Conservation (phyloP, 2,797 vertebrate genomes). For the Spinus olivaceus region DNA sequence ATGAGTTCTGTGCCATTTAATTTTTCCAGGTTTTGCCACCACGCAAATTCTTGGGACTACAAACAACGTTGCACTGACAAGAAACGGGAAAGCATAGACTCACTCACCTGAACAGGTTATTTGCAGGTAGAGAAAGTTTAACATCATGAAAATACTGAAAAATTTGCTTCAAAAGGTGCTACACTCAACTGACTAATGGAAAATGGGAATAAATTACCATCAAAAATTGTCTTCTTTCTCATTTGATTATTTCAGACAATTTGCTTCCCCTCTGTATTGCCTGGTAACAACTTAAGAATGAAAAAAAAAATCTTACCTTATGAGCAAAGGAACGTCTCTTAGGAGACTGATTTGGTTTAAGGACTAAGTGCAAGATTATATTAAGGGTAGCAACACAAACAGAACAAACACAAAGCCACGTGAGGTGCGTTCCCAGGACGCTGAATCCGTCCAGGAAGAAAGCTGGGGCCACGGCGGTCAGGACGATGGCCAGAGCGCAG, state of each 20-base stretch:
- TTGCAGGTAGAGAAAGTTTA: not conserved
- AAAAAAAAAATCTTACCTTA: slow-evolving; percentile 78
- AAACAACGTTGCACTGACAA: not conserved
- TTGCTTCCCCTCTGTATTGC: not conserved
- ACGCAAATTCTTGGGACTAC: not conserved
- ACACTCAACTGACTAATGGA: not conserved
- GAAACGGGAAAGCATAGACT: not conserved
- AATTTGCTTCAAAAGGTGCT: not conserved
- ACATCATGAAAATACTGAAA: not conserved
- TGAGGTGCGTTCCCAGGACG: slow-evolving; percentile 84
- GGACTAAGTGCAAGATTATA: slow-evolving; percentile 80
- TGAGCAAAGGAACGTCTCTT: slow-evolving; percentile 85
- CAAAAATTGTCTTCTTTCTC: not conserved
- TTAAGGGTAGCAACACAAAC: slow-evolving; percentile 77
- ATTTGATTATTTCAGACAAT: not conserved
- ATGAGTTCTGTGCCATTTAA: not conserved
- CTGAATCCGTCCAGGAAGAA: slow-evolving; percentile 83
- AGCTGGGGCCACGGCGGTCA: slow-evolving; percentile 79
- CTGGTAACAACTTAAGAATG: not conserved
- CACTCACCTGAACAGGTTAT: not conserved
- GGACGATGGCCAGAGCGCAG: slow-evolving; percentile 76
- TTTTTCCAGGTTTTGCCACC: not conserved
- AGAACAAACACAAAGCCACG: slow-evolving; percentile 87
- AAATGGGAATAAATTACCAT: not conserved
- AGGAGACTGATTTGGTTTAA: slow-evolving; percentile 80